These are phyloP conservation scores for Pituophis catenifer DNA, from an alignment of 2,113 vertebrate genomes.

Conservation along the genomic window DNA sequence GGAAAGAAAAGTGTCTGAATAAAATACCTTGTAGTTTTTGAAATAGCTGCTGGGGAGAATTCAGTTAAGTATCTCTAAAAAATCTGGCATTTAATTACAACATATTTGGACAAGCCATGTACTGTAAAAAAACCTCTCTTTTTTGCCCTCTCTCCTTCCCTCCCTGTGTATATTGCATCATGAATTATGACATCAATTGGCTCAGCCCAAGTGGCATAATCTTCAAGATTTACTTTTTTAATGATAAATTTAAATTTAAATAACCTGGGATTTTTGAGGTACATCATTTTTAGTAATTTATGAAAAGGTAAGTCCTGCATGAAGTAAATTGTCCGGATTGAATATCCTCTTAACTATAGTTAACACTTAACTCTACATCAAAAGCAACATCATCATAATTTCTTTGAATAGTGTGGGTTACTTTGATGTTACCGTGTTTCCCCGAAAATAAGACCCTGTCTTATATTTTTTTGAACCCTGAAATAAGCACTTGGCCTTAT, in stretches of 20 bases:
- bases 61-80: slow-evolving; percentile 75
- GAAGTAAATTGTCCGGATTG: slow-evolving; percentile 53
- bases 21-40: slow-evolving; percentile 70
- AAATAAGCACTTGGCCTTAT: too few species aligned
- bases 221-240: background rate
- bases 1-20: slow-evolving; percentile 78
- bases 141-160: too few species aligned
- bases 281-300: slow-evolving; percentile 47
- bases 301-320: slow-evolving; percentile 25
- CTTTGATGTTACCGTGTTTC: background rate
- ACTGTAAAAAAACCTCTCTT: slow-evolving; percentile 46
- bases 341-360: slow-evolving; percentile 5
- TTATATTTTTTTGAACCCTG: too few species aligned
- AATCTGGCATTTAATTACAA: slow-evolving; percentile 74
- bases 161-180: slow-evolving; percentile 57
- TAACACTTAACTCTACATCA: background rate
- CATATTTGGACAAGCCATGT: slow-evolving; percentile 57
- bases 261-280: slow-evolving; percentile 22
- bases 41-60: slow-evolving; percentile 80
- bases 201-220: slow-evolving; percentile 66
- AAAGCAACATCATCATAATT: background rate
- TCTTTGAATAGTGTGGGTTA: background rate
- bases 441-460: too few species aligned
- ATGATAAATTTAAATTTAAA: slow-evolving; percentile 63
- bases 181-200: slow-evolving; percentile 66